These are phyloP conservation scores for Anticlea derivata DNA, from an alignment of 2,888 invertebrate genomes.

Conservation along the genomic window DNA sequence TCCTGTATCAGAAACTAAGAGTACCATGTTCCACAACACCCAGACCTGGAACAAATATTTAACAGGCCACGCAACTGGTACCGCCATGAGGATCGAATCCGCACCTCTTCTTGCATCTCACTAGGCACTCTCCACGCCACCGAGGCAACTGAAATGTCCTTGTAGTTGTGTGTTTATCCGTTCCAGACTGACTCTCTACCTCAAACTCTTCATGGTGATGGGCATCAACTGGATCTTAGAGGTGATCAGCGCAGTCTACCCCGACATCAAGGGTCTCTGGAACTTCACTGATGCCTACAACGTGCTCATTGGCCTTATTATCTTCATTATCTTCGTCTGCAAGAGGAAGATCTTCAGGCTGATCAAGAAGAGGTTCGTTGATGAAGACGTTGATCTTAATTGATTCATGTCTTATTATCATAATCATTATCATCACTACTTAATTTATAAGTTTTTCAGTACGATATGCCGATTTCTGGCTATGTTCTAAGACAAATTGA, in stretches of 20 bases:
- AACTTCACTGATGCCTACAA: conserved; percentile 86
- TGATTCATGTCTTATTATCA: not conserved
- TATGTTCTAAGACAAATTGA: too few relatives aligned
- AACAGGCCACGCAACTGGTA: too few relatives aligned
- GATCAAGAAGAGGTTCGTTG: conserved; percentile 83
- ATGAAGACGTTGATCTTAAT: not conserved
- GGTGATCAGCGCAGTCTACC: conserved; percentile 85
- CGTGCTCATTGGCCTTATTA: conserved; percentile 87
- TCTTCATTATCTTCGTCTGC: conserved; percentile 90
- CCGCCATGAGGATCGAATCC: too few relatives aligned
- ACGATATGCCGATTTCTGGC: too few relatives aligned
- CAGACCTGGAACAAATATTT: too few relatives aligned
- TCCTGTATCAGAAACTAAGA: too few relatives aligned
- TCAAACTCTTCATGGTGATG: conserved; percentile 89
- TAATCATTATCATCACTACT: not conserved
- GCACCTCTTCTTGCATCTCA: too few relatives aligned
- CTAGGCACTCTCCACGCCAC: too few relatives aligned
- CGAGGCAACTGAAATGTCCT: too few relatives aligned
- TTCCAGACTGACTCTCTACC: conserved; percentile 86
- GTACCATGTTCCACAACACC: too few relatives aligned
- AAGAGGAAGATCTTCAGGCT: conserved; percentile 86
- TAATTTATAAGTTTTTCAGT: too few relatives aligned
- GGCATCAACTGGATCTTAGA: conserved; percentile 91
- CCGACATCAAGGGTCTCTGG: conserved; percentile 79
- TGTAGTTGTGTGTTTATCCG: not conserved